These are phyloP conservation scores for Neomicropteryx cornuta DNA, from an alignment of 1,140 invertebrate species.

Conservation along the genomic window DNA sequence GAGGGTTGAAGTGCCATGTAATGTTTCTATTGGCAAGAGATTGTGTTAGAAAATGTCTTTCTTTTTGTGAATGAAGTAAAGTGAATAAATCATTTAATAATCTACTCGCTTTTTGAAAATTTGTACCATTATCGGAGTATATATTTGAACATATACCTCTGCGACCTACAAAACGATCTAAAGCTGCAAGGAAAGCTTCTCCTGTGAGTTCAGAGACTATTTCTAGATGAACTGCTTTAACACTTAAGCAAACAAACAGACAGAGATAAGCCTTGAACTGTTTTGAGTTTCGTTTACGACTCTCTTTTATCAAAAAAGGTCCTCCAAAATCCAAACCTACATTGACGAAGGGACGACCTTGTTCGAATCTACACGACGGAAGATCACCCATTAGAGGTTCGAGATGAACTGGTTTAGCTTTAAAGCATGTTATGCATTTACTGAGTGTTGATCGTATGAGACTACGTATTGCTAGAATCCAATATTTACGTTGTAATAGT, in stretches of 20 bases:
- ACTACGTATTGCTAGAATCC: neutral
- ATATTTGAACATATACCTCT: conserved; percentile 10
- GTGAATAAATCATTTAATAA: too few species aligned
- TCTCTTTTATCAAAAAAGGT: conserved; percentile 3
- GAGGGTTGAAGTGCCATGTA: conserved; percentile 12
- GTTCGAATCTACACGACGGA: neutral
- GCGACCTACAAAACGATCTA: conserved; percentile 12
- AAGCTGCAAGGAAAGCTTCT: conserved; percentile 9
- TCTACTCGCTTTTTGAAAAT: conserved; percentile 4
- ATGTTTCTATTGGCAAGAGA: conserved; percentile 5
- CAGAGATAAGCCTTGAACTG: conserved; percentile 26
- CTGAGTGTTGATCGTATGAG: neutral
- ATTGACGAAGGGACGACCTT: neutral
- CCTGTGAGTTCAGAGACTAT: conserved; percentile 12
- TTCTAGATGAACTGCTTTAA: conserved; percentile 17
- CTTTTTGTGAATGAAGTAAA: conserved; percentile 7
- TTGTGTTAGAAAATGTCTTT: neutral
- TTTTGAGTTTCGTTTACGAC: too few species aligned
- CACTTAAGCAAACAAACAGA: conserved; percentile 23
- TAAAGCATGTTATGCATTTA: neutral
- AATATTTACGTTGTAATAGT: neutral
- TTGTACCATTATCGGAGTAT: conserved; percentile 11
- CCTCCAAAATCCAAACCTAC: conserved; percentile 5
- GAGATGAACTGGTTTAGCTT: neutral
- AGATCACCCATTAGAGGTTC: conserved; percentile 5